Evolutionary conservation across 1,140 invertebrate species (phyloP), one percentile per base, ranked within the genome.

Genomic region (Heliconius hewitsoni): DNA sequence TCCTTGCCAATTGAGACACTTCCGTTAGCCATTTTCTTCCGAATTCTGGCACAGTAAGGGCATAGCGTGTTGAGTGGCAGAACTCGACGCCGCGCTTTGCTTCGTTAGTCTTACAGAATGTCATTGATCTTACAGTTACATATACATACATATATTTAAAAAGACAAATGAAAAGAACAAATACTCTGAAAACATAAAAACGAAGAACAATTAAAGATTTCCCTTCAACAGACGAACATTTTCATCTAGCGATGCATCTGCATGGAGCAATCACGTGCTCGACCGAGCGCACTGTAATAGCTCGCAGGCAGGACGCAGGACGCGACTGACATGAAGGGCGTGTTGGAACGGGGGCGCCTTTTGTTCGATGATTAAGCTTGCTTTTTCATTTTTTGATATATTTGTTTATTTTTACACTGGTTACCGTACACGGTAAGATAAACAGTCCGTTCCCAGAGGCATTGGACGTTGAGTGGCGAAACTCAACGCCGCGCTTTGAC

Each of bases 131-230:
- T 46, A 42, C 13, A 46, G 39, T 42, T 46, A 13, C 6, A 46
- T 46, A 46, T 46, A 13, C 39, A 39, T 39, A 9, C 11, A 46
- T 46, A 3, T 46, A 46, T 16, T 11, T 16, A 16, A 16, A 46
- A 46, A 46, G 42, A 46, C 13, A 8, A 23, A 57, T 23, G 8
- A n/a, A 23, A 9, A 57, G 19, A 57, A 52, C 5, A 57, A 23
- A 57, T 19, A 57, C 16, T 30, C 60, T 30, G 27, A 3, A 11
- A 66, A 66, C 23, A 66, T n/a, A 30, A 66, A 66, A 66, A 66
- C 27, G 13, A 13, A 66, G 55, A 66, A 66, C 60, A 66, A 66
- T 66, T 66, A 66, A 66, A 66, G 60, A 66, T 30, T 16, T 66
- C n/a, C 60, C 23, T 27, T 13, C 60, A 66, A 57, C 55, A 57